Percentiles rank a stretch among this genome's conserved stretches.
Evolutionary conservation across 2,888 invertebrate species (phyloP).

Genomic region (Campoletis raptor): DNA sequence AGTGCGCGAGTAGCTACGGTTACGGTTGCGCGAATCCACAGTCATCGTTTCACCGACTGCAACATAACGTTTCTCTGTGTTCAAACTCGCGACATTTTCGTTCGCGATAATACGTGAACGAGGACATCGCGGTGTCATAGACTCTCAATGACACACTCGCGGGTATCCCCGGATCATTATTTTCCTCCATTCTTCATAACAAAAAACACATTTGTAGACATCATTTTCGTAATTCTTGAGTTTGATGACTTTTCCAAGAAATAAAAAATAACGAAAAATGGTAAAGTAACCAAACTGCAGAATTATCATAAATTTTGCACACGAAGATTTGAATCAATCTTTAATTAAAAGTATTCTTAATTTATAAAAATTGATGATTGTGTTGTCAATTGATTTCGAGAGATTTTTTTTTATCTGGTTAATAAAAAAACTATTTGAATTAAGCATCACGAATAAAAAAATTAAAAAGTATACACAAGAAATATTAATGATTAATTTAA

Average conservation of each 20-base stretch:
- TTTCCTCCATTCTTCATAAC: neutral
- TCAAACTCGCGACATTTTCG: slow-evolving; percentile 55
- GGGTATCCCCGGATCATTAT: slow-evolving; percentile 38
- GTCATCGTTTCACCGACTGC: slow-evolving; percentile 40
- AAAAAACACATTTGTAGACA: neutral
- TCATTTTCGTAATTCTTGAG: neutral
- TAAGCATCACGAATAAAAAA: neutral
- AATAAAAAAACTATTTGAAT: neutral
- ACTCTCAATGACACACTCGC: slow-evolving; percentile 25
- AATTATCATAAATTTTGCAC: neutral
- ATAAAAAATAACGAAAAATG: too few species aligned
- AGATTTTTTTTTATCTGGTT: neutral
- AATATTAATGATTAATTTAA: neutral
- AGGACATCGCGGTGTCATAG: slow-evolving; percentile 39
- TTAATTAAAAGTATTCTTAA: neutral
- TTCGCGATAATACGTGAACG: slow-evolving; percentile 63
- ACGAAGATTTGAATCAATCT: neutral
- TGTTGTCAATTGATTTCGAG: neutral
- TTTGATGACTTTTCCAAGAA: too few species aligned
- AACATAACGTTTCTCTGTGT: slow-evolving; percentile 38
- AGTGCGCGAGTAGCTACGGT: slow-evolving; percentile 65
- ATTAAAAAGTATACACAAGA: neutral
- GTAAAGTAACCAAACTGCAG: too few species aligned
- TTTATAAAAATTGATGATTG: neutral
- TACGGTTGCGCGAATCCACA: slow-evolving; percentile 64